Conservation (phyloP, 2,888 invertebrate genomes). For the Acleris cristana region DNA sequence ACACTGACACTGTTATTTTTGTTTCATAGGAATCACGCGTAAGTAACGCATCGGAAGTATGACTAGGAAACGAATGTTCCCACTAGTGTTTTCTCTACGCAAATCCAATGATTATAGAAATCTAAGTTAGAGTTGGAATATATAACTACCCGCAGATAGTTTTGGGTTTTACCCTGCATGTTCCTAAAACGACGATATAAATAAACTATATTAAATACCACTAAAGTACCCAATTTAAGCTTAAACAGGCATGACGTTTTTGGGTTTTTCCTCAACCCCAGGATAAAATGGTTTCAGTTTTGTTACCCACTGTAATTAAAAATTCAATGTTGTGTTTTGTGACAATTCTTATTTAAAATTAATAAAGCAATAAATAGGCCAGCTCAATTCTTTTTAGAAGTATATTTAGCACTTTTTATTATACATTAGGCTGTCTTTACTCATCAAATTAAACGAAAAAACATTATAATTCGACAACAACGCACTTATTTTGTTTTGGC, state of each 20-base stretch:
- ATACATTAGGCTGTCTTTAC: slow-evolving; percentile 1
- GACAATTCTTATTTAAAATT: slow-evolving; percentile 47
- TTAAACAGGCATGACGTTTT: slow-evolving; percentile 41
- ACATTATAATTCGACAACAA: slow-evolving; percentile 3
- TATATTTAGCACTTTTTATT: slow-evolving; percentile 13
- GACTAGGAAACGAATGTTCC: slow-evolving; percentile 64
- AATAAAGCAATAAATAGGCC: slow-evolving; percentile 2
- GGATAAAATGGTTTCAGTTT: slow-evolving; percentile 48
- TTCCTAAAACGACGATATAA: slow-evolving; percentile 39
- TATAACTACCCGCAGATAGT: slow-evolving; percentile 42
- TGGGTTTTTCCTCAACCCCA: slow-evolving; percentile 43
- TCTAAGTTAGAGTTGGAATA: slow-evolving; percentile 31
- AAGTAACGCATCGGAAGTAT: slow-evolving; percentile 72
- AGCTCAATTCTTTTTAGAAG: slow-evolving; percentile 13
- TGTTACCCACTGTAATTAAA: slow-evolving; percentile 48
- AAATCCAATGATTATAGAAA: slow-evolving; percentile 45
- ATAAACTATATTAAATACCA: slow-evolving; percentile 16
- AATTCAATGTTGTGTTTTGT: slow-evolving; percentile 62
- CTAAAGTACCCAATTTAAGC: slow-evolving; percentile 20
- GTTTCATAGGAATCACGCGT: slow-evolving; percentile 84
- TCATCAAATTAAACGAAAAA: slow-evolving; percentile 7
- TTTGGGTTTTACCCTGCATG: slow-evolving; percentile 66
- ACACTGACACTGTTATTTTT: slow-evolving; percentile 75
- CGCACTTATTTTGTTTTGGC: slow-evolving; percentile 12
- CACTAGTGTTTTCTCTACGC: slow-evolving; percentile 62